Evolutionary conservation across 2,888 invertebrate species (phyloP), one percentile per base, ranked within the genome.

Genomic region (Synanthedon vespiformis): DNA sequence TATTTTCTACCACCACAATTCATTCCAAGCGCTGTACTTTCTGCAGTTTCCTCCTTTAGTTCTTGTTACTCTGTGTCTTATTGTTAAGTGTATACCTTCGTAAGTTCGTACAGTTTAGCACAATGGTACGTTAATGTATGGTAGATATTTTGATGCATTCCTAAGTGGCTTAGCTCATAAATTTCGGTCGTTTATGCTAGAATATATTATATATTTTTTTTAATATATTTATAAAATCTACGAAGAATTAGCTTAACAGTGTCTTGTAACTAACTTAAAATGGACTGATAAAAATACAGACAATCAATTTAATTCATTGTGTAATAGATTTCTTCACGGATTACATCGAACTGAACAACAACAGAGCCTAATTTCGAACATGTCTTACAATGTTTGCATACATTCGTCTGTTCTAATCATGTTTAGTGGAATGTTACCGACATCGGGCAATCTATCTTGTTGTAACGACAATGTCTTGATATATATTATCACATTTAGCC

Each of bases 391-490:
- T 65, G 61, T 62, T 64, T 68, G 63, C 65, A 63, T 63, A 67
- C 68, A 70, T 65, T 65, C 61, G 66, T 73, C 68, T 62, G 66
- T 64, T 67, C 66, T 77, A 76, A 81, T 80, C 75, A 76, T 67
- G 70, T 74, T 67, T 69, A 68, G 68, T 61, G 68, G 72, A 73
- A 68, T 74, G 73, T 80, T 77, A 70, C 78, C 70, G 69, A 71
- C 74, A 74, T 77, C 72, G 66, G 67, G 65, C 62, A 61, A 85
- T 86, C 69, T 74, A 80, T 85, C 85, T 82, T 81, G 67, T 65
- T 73, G 65, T 82, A 85, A 85, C 80, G 83, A 87, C 86, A 85
- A 84, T 85, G 81, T 80, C 81, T 82, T 83, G 83, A 82, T 85
- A 69, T 81, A 82, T 84, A 80, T 81, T 80, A 84, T 84, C 81